Conservation (phyloP, 2,888 invertebrate genomes). For the Hirtodrosophila duncani region DNA sequence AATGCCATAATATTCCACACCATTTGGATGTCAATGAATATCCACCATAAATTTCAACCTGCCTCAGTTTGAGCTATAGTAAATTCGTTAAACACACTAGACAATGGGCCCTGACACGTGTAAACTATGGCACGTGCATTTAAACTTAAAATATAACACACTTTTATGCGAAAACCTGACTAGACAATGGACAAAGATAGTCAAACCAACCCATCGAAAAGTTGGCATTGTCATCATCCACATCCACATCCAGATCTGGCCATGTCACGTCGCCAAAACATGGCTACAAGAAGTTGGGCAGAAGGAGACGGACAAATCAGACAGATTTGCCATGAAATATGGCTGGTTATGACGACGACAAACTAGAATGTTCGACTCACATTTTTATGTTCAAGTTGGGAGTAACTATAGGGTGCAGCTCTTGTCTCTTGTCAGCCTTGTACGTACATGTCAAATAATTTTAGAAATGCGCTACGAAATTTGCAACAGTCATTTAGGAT, state of each 20-base stretch:
- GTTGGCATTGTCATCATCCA: conserved; percentile 57
- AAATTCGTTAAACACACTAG: conserved; percentile 65
- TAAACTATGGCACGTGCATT: conserved; percentile 41
- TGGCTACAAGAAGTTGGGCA: too few relatives aligned
- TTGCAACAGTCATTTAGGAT: too few relatives aligned
- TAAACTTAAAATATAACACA: conserved; percentile 6
- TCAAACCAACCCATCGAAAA: conserved; percentile 20
- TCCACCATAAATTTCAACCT: conserved; percentile 33
- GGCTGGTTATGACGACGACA: conserved; percentile 46
- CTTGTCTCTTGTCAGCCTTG: too few relatives aligned
- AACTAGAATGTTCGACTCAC: conserved; percentile 31
- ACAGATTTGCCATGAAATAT: conserved; percentile 68
- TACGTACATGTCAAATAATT: conserved; percentile 22
- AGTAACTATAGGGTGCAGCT: too few relatives aligned
- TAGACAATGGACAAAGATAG: conserved; percentile 32
- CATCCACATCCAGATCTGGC: conserved; percentile 48
- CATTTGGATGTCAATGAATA: not conserved
- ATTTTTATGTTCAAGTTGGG: too few relatives aligned
- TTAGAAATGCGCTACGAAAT: conserved; percentile 6
- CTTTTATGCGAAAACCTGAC: conserved; percentile 23
- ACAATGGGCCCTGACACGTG: conserved; percentile 69
- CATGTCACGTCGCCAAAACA: conserved; percentile 60
- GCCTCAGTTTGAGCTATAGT: conserved; percentile 1
- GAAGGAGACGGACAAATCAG: conserved; percentile 34
- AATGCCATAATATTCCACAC: conserved; percentile 9